Conservation (phyloP, 1,140 invertebrate species). For the Brachionus koreanus region DNA sequence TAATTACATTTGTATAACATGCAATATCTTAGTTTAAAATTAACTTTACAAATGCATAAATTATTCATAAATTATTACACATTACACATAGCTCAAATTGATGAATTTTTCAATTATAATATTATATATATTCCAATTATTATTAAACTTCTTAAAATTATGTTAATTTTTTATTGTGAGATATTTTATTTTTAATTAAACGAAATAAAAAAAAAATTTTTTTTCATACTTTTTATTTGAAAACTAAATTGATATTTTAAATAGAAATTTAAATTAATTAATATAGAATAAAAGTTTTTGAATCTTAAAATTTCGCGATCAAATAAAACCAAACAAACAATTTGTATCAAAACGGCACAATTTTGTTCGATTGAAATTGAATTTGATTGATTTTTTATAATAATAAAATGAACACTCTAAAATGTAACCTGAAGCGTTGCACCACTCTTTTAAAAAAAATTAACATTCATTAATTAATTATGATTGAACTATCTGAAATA, state of each 20-base stretch:
- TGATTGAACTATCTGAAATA: background rate
- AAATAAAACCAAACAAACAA: background rate
- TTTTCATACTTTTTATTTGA: background rate
- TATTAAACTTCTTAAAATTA: too few relatives aligned
- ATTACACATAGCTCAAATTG: too few relatives aligned
- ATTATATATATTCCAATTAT: too few relatives aligned
- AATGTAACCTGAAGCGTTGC: background rate
- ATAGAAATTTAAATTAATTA: background rate
- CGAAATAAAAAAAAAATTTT: too few relatives aligned
- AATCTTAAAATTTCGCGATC: background rate
- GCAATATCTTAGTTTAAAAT: too few relatives aligned
- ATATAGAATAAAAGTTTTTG: background rate
- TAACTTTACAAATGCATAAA: too few relatives aligned
- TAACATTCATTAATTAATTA: background rate
- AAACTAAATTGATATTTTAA: background rate
- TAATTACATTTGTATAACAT: too few relatives aligned
- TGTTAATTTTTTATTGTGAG: too few relatives aligned
- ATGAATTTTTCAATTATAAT: too few relatives aligned
- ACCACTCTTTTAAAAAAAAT: background rate
- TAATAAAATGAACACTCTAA: background rate
- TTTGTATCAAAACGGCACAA: background rate
- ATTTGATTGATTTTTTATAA: background rate
- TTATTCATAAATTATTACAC: too few relatives aligned
- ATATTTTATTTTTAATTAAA: too few relatives aligned
- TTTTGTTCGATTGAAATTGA: background rate